Conservation (phyloP, 1,140 invertebrate genomes). For the Pseudomyrmex cubaensis region DNA sequence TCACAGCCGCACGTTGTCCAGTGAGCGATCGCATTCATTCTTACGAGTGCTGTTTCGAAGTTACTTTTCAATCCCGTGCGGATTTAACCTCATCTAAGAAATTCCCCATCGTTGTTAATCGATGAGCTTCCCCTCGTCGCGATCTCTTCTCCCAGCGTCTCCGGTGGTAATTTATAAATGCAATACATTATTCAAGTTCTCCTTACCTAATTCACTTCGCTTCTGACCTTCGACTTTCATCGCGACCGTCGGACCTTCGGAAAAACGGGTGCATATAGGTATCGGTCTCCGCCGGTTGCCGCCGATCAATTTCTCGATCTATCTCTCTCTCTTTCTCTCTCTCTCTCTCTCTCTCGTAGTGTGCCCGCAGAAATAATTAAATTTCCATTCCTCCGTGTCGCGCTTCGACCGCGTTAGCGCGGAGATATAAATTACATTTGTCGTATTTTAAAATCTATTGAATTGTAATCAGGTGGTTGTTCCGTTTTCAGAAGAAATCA, state of each 20-base stretch:
- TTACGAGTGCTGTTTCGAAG: too few species aligned
- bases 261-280: background rate
- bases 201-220: background rate
- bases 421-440: background rate
- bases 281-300: background rate
- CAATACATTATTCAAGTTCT: conserved; percentile 36
- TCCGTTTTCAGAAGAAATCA: too few species aligned
- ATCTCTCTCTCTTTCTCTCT: background rate
- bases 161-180: conserved; percentile 9
- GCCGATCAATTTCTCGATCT: background rate
- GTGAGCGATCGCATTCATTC: too few species aligned
- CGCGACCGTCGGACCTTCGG: background rate
- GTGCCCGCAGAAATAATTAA: background rate
- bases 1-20: too few species aligned
- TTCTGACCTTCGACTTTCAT: conserved; percentile 16
- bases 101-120: background rate
- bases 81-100: background rate
- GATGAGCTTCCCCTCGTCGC: background rate
- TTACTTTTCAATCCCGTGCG: too few species aligned
- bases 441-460: too few species aligned
- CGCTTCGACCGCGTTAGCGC: background rate
- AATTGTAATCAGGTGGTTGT: too few species aligned
- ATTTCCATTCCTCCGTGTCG: background rate
- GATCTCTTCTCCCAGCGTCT: background rate
- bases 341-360: too few species aligned